Evolutionary conservation across 2,797 vertebrate species (phyloP).

Genomic region (Tiaroga cobitis): DNA sequence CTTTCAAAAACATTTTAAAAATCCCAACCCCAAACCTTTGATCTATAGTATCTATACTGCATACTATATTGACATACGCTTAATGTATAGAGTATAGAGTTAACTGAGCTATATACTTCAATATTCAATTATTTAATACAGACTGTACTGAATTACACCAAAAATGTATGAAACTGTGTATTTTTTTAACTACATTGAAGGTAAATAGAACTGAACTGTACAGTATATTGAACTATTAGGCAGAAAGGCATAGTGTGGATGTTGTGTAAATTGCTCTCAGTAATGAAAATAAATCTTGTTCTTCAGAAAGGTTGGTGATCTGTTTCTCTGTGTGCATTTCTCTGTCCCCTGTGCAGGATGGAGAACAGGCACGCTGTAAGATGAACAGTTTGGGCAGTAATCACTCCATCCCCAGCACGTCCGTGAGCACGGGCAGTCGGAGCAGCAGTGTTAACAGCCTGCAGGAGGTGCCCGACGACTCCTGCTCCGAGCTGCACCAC

Average conservation of each 20-base stretch:
- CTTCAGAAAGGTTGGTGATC: background rate
- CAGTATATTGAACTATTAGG: background rate
- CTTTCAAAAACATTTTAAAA: no score
- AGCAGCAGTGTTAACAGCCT: constrained; percentile 99
- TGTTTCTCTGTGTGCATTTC: constrained; percentile 42
- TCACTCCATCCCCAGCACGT: constrained; percentile 96
- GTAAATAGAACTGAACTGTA: background rate
- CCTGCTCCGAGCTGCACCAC: constrained; percentile 87
- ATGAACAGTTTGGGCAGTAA: constrained; percentile 98
- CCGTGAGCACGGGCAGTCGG: constrained; percentile 96
- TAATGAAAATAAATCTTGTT: background rate
- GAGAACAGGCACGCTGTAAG: constrained; percentile 90
- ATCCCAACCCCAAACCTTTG: no score
- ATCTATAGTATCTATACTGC: background rate
- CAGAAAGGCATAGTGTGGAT: no score
- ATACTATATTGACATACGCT: background rate
- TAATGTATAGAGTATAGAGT: background rate
- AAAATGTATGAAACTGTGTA: background rate
- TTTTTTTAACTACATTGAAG: background rate
- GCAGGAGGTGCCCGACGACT: constrained; percentile 94
- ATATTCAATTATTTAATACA: background rate
- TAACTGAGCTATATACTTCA: background rate
- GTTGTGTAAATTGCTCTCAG: background rate
- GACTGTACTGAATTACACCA: background rate
- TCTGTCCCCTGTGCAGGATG: constrained; percentile 82